Conservation (phyloP, 2,797 vertebrate genomes). For the Vireo griseus region DNA sequence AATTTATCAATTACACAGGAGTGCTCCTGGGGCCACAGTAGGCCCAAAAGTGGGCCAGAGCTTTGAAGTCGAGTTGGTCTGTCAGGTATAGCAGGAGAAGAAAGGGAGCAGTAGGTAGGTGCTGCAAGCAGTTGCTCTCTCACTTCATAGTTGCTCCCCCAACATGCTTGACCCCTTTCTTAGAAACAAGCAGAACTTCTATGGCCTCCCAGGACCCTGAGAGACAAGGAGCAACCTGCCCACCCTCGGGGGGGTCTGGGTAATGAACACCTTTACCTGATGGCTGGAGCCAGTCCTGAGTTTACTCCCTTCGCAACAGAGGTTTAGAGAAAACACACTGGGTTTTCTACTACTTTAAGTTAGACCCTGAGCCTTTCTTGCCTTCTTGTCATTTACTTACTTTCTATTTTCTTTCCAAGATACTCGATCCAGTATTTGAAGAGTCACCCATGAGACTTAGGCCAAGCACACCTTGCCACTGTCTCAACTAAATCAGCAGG, state of each 20-base stretch:
- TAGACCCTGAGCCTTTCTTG: neutral
- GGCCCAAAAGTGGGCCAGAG: neutral
- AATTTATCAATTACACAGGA: neutral
- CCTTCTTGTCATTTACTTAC: neutral
- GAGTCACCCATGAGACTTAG: neutral
- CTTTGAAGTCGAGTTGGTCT: neutral
- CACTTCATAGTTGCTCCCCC: neutral
- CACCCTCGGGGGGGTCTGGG: neutral
- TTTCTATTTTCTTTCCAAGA: neutral
- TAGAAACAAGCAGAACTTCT: neutral
- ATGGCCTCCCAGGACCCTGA: neutral
- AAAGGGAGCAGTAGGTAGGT: neutral
- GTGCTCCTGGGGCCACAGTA: fast-evolving
- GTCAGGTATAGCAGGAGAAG: neutral
- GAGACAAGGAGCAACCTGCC: neutral
- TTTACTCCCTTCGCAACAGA: neutral
- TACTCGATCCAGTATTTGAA: neutral
- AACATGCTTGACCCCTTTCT: neutral
- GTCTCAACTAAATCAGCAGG: neutral
- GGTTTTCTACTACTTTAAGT: neutral
- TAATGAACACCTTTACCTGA: neutral
- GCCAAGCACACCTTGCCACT: neutral
- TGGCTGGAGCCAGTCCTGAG: neutral
- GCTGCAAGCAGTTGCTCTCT: neutral
- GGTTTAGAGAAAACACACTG: neutral